Percentiles rank a stretch among this genome's conserved stretches.
Evolutionary conservation across 2,113 vertebrate species (phyloP).

Genomic region (Tetrao urogallus): DNA sequence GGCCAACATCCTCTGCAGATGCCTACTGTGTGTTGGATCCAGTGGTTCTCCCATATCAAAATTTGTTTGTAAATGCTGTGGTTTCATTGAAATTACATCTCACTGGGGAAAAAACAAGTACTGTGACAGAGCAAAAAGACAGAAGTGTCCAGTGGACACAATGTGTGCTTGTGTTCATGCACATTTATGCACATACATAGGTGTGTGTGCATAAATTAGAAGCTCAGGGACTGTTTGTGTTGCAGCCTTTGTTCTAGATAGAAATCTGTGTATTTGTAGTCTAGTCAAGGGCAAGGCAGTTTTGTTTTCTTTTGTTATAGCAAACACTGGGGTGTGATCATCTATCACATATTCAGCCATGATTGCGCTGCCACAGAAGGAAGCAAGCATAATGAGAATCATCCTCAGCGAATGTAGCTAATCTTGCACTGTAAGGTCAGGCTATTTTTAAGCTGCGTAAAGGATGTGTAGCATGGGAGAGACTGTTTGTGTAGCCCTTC

Average conservation of each 20-base stretch:
- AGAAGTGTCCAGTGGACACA: background rate
- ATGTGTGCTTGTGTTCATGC: background rate
- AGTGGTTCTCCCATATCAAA: background rate
- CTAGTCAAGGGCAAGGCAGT: background rate
- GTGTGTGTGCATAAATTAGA: background rate
- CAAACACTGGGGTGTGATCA: background rate
- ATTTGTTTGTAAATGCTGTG: background rate
- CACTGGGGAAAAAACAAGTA: background rate
- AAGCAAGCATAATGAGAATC: background rate
- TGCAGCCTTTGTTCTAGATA: background rate
- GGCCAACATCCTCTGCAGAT: background rate
- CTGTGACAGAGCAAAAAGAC: background rate
- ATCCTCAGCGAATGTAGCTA: slow-evolving; percentile 21
- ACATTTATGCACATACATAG: too few relatives aligned
- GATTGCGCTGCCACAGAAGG: background rate
- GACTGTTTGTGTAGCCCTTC: background rate
- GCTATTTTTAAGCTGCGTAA: slow-evolving; percentile 17
- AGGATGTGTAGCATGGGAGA: background rate
- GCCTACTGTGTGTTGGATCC: background rate
- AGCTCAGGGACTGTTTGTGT: background rate
- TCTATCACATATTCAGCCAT: background rate
- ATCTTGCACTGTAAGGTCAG: background rate
- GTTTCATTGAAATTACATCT: background rate
- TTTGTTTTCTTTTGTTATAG: slow-evolving; percentile 31
- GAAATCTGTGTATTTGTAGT: slow-evolving; percentile 2